Conservation (phyloP, 2,113 vertebrate genomes). For the Psittacula cyanocephala region DNA sequence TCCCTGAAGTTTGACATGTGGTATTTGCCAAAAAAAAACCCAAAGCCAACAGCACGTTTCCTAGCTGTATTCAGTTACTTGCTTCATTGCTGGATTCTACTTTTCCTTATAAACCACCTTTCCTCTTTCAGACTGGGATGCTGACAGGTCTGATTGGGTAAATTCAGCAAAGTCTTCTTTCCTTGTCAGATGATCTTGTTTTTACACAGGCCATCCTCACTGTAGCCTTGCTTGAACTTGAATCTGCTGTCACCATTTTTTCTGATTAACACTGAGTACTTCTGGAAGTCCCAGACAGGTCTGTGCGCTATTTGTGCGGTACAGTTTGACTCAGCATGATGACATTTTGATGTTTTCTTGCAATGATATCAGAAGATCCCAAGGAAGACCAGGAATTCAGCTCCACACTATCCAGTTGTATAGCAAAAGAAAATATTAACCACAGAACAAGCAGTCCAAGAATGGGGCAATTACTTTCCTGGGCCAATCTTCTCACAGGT, state of each 20-base stretch:
- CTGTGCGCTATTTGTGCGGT: neutral
- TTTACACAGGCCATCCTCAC: neutral
- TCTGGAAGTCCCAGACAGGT: neutral
- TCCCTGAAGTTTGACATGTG: neutral
- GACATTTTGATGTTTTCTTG: neutral
- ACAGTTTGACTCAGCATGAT: neutral
- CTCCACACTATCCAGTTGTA: neutral
- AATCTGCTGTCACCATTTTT: neutral
- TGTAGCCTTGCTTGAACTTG: neutral
- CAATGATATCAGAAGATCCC: neutral
- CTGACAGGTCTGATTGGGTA: neutral
- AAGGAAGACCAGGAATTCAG: neutral
- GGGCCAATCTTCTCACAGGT: neutral
- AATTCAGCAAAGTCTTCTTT: neutral
- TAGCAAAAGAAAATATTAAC: neutral
- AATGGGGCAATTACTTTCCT: neutral
- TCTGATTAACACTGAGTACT: neutral
- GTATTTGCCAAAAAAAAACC: neutral
- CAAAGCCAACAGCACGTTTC: rapidly evolving
- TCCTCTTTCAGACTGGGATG: neutral
- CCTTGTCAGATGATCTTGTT: neutral
- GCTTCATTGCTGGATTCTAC: neutral
- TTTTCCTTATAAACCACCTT: neutral
- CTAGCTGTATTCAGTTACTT: neutral
- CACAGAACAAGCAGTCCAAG: neutral